Conservation (phyloP, 2,888 invertebrate species). For the Rutpela maculata region DNA sequence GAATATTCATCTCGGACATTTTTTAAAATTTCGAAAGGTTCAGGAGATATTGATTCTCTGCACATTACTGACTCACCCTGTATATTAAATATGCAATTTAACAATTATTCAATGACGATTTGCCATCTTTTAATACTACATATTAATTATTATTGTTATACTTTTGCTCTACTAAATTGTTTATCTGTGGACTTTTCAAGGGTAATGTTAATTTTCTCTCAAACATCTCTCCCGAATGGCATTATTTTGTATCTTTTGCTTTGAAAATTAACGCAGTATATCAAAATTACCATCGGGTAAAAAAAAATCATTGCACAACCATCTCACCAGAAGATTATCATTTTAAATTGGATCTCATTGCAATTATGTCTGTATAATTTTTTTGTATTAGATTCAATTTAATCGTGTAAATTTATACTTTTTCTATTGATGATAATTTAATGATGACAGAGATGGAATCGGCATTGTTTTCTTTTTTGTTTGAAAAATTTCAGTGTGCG, state of each 20-base stretch:
- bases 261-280: constrained; percentile 1
- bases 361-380: constrained; percentile 27
- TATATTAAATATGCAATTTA: too few species aligned
- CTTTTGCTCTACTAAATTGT: too few species aligned
- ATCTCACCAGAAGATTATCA: constrained; percentile 57
- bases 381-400: constrained; percentile 29
- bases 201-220: too few species aligned
- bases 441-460: constrained; percentile 48
- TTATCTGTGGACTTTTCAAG: too few species aligned
- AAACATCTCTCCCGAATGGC: background rate
- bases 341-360: constrained; percentile 47
- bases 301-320: constrained; percentile 22
- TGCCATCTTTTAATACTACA: too few species aligned
- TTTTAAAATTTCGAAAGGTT: too few species aligned
- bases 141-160: too few species aligned
- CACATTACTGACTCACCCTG: too few species aligned
- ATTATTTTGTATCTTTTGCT: constrained; percentile 1
- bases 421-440: constrained; percentile 39
- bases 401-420: constrained; percentile 20
- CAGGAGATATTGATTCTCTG: too few species aligned
- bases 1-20: too few species aligned
- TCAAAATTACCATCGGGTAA: constrained; percentile 33
- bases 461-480: constrained; percentile 57
- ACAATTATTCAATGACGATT: too few species aligned
- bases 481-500: constrained; percentile 85